Evolutionary conservation across 2,888 invertebrate genomes (phyloP).

Genomic region (Chymomyza amoena): DNA sequence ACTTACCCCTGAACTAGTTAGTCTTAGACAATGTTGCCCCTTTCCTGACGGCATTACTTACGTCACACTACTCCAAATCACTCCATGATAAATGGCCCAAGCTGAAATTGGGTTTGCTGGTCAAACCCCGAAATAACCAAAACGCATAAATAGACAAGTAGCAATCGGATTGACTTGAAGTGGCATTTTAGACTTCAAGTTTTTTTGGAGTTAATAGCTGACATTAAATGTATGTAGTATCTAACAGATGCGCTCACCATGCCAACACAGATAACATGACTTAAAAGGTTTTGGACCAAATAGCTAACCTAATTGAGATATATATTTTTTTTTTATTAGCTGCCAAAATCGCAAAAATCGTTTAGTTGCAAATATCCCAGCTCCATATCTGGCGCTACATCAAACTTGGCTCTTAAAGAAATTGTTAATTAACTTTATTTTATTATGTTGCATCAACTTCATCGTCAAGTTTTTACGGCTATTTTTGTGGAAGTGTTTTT

Average conservation of each 20-base stretch:
- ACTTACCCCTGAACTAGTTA: slow-evolving; percentile 4
- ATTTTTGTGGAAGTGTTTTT: not conserved
- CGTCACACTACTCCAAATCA: not conserved
- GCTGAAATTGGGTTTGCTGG: not conserved
- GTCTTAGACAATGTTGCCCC: not conserved
- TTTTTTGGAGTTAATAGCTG: not conserved
- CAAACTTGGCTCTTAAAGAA: not conserved
- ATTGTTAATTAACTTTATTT: not conserved
- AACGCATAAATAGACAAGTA: not conserved
- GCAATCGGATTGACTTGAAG: not conserved
- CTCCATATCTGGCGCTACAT: not conserved
- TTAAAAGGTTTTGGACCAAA: not conserved
- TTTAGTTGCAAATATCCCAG: not conserved
- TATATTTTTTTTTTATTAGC: not conserved
- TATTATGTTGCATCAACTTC: not conserved
- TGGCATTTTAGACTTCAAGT: not conserved
- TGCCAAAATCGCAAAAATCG: not conserved
- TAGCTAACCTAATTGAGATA: not conserved
- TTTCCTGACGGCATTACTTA: not conserved
- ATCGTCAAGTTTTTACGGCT: not conserved
- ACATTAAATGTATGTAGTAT: not conserved
- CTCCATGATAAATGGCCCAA: slow-evolving; percentile 1
- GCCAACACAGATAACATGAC: not conserved
- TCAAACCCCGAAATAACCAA: not conserved
- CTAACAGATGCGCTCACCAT: not conserved